Evolutionary conservation across 37 sponge, comb jelly and placozoan genomes (phyloP), one percentile per base, ranked within the genome.

Genomic region (Agelas oroides): DNA sequence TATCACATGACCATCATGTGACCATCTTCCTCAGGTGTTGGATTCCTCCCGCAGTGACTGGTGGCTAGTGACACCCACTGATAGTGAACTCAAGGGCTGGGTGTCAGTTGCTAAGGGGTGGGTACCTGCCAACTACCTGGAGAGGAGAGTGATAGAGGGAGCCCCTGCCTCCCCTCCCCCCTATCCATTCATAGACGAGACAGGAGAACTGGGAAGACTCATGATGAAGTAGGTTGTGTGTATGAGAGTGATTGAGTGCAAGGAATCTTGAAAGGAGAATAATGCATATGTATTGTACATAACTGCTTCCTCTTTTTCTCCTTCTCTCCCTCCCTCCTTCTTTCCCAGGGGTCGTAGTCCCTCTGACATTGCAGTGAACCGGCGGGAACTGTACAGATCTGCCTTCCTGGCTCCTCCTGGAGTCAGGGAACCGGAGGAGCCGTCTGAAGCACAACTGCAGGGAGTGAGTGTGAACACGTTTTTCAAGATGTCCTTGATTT

Each of bases 111-210:
- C 31, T 3, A 76, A 87, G 53, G 95, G 95, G 27, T 94, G 92
- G 92, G 95, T 87, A 23, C 95, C 95, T 31, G 92, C 92, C 39
- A 63, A 67, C 39, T 90, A 87, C 70, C 89, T 94, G 1, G 74
- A 87, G 71, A 61, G 64, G 23, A 34, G 35, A 6, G 24, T 35
- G 13, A 16, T 71, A 5, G 61, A 59, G 0, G 52, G 39, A 12
- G 17, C 76, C 64, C 0, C 20, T 6, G n/a, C n/a, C 3, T 85
- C 86, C 23, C 78, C 70, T 20, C 52, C 68, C 35, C 84, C 84
- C 18, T 75, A 84, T 6, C 84, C 84, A 28, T 84, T 84, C 46
- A 52, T 65, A 32, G 84, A 84, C 53, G 84, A 65, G 65, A 84
- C 65, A 1, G 84, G 84, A 60, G 84, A 84, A 54, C 73, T 84